Conservation (phyloP, 2,888 invertebrate genomes). For the Amphiduros pacificus region DNA sequence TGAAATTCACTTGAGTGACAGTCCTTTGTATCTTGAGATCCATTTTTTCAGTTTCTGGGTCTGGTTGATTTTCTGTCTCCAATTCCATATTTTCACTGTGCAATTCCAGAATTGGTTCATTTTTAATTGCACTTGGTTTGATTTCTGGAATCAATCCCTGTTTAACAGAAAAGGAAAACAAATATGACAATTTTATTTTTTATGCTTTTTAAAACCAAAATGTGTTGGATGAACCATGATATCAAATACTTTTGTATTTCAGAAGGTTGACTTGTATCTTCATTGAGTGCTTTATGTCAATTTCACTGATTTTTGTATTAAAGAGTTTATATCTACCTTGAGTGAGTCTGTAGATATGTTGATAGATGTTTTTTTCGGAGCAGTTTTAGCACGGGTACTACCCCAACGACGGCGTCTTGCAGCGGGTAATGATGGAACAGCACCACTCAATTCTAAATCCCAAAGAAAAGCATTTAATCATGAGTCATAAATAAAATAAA, state of each 20-base stretch:
- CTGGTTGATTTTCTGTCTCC: no score
- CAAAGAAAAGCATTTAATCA: no score
- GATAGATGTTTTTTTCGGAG: conserved; percentile 40
- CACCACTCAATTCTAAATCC: not conserved
- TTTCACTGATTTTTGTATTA: no score
- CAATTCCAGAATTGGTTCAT: conserved; percentile 43
- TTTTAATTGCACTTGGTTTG: conserved; percentile 34
- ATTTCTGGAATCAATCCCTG: conserved; percentile 53
- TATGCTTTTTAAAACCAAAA: no score
- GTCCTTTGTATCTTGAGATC: conserved; percentile 40
- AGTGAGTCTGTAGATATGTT: conserved; percentile 56
- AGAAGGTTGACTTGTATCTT: no score
- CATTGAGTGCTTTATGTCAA: no score
- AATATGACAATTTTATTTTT: no score
- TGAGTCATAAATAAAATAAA: no score
- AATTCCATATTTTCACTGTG: conserved; percentile 30
- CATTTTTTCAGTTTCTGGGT: conserved; percentile 14
- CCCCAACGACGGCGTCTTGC: conserved; percentile 50
- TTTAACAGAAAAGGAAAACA: not conserved
- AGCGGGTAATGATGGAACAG: conserved; percentile 2
- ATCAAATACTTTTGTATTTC: no score
- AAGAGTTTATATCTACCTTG: conserved; percentile 39
- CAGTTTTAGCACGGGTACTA: conserved; percentile 32
- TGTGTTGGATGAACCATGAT: no score
- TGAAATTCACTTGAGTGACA: conserved; percentile 38